Evolutionary conservation across 2,888 invertebrate genomes (phyloP), one percentile per base, ranked within the genome.

Genomic region (Schrankia costaestrigalis): DNA sequence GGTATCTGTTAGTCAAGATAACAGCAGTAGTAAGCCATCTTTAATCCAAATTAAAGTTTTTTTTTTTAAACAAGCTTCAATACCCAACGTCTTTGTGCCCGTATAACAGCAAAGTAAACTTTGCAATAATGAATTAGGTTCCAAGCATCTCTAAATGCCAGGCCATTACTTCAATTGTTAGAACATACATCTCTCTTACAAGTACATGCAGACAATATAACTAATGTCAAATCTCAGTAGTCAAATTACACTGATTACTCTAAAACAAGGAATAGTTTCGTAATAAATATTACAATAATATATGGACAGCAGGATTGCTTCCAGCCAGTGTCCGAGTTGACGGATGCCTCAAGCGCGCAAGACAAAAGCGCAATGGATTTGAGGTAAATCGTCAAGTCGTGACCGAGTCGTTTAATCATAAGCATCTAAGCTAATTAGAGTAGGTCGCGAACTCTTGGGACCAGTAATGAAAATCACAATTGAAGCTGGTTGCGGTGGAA

Each of bases 371-470:
- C 75, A 68, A 71, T 70, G 69, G 70, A 72, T 79, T 82, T 70
- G 73, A 78, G 71, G 76, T 80, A 86, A 86, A 86, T 84, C 78
- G 84, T 70, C 59, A 59, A 77, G 64, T 85, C 86, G 85, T 87
- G 86, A 85, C 79, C 65, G 61, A 63, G 70, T 73, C 73, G 75
- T 85, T 85, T 83, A 81, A 85, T 86, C 77, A 85, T 83, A 84
- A 86, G 77, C 76, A 83, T 83, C 80, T 72, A 71, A 74, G 78
- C 74, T 85, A 87, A 87, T 87, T 86, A 86, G 80, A 85, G 73
- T 82, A 79, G 83, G 81, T 82, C 79, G 78, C 76, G 79, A 83
- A 80, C 81, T 80, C 68, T 58, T 69, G 76, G 66, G 78, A 79
- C 72, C 74, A 57, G 76, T 85, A 84, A 85, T 83, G 83, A 84